These are phyloP conservation scores for Tenthredo livida DNA, from an alignment of 2,888 invertebrate species.

Conservation along the genomic window DNA sequence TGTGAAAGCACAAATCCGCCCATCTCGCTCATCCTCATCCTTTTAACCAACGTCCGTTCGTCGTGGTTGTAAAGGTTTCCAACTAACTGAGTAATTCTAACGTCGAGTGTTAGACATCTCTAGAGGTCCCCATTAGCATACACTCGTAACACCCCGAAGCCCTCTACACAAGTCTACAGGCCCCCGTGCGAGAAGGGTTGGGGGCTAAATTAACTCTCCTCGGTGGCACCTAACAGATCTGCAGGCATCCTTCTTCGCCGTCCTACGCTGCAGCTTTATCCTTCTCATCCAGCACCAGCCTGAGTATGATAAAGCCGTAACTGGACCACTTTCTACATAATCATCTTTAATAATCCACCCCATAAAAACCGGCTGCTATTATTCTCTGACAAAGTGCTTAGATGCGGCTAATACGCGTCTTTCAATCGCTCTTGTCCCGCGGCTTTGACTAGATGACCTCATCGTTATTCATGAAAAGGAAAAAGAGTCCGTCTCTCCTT, in stretches of 20 bases:
- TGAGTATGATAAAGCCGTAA: neutral
- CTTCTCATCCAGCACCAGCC: conserved; percentile 17
- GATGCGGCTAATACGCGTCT: neutral
- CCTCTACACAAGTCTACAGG: conserved; percentile 34
- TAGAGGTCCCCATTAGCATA: conserved; percentile 75
- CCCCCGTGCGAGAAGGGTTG: conserved; percentile 56
- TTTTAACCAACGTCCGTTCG: conserved; percentile 38
- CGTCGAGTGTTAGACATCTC: conserved; percentile 72
- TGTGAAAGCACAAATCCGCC: conserved; percentile 19
- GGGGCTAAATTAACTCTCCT: conserved; percentile 70
- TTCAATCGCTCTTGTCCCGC: neutral
- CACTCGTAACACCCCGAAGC: conserved; percentile 67
- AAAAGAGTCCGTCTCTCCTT: neutral
- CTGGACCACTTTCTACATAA: conserved; percentile 33
- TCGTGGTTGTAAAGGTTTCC: conserved; percentile 39
- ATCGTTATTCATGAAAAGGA: neutral
- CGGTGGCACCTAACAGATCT: conserved; percentile 48
- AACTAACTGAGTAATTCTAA: conserved; percentile 64
- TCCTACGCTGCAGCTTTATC: conserved; percentile 16
- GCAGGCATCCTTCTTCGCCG: conserved; percentile 57
- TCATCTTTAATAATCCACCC: conserved; percentile 30
- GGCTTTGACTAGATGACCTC: neutral
- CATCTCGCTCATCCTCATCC: conserved; percentile 7
- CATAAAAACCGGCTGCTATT: neutral
- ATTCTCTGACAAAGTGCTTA: neutral